These are phyloP conservation scores for Muscicapa adusta DNA, from an alignment of 2,113 vertebrate genomes.

Conservation along the genomic window DNA sequence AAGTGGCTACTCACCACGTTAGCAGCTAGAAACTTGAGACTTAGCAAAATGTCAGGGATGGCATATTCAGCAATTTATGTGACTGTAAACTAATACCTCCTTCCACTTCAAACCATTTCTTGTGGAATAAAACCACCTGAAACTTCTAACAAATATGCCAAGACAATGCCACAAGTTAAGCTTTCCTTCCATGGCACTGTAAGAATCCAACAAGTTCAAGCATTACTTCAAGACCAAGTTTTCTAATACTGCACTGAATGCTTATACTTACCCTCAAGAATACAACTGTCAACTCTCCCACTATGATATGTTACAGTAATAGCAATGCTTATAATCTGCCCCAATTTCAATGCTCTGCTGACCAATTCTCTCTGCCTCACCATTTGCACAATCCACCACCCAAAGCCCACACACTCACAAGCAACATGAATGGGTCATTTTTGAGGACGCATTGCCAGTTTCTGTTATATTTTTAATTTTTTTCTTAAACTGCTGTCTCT, in stretches of 20 bases:
- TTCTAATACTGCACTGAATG: not conserved
- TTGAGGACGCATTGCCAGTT: not conserved
- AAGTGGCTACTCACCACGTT: not conserved
- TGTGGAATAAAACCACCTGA: not conserved
- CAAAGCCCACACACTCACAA: fast-evolving
- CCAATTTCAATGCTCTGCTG: fast-evolving
- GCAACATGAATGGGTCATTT: not conserved
- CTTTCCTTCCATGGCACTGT: not conserved
- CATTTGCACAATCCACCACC: not conserved
- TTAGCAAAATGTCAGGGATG: not conserved
- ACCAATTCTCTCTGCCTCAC: not conserved
- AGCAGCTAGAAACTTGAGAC: not conserved
- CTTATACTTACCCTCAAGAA: conserved; percentile 3
- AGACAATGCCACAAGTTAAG: not conserved
- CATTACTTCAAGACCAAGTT: not conserved
- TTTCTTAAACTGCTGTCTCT: not conserved
- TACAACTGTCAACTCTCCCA: fast-evolving
- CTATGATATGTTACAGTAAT: fast-evolving
- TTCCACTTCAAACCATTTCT: not conserved
- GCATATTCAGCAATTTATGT: not conserved
- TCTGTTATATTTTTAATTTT: not conserved
- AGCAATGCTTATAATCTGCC: not conserved
- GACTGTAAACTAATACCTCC: not conserved
- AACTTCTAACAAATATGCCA: not conserved
- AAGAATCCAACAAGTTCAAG: not conserved